Evolutionary conservation across 2,113 vertebrate species (phyloP), one percentile per base, ranked within the genome.

Genomic region (Callospermophilus lateralis): DNA sequence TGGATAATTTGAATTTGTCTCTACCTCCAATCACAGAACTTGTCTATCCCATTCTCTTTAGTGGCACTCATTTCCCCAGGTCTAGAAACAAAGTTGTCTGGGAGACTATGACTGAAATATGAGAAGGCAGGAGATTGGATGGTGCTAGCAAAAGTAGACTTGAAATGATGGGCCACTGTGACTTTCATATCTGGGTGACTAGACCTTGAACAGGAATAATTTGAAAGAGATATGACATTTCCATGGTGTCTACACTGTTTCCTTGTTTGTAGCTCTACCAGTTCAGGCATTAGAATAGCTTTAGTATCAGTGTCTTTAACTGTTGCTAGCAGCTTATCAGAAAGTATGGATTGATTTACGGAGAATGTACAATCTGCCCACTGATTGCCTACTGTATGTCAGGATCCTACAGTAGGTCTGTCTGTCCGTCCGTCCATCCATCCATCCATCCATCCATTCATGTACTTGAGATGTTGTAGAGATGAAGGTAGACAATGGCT

Each of bases 251-350:
- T 83, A 13, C 12, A 84, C 15, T 80, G 11, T 81, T 93, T 96
- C 32, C n/a, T 91, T 93, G 51, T 90, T 96, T 92, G 42, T 94
- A 90, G 61, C 77, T 90, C 51, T 94, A 9, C 86, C 68, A 93
- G 24, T 87, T 95, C 58, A 72, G n/a, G 67, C n/a, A 77, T 93
- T 17, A 95, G 20, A 88, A 93, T n/a, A 88, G 15, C 45, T 86
- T 88, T 81, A 73, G 24, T 92, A 39, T 80, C 30, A 89, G n/a
- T 81, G 16, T 92, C 74, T 94, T 96, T 85, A 53, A 95, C 61
- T 81, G 51, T 83, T 78, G 20, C 48, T 81, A 95, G 39, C 28
- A 95, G 51, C 17, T 87, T 93, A 80, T 45, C 34, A 77, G 92
- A 90, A 89, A 77, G 53, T 4, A 42, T 90, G 17, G 6, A 51